Conservation (phyloP, 2,113 vertebrate species). For the Clarias gariepinus region DNA sequence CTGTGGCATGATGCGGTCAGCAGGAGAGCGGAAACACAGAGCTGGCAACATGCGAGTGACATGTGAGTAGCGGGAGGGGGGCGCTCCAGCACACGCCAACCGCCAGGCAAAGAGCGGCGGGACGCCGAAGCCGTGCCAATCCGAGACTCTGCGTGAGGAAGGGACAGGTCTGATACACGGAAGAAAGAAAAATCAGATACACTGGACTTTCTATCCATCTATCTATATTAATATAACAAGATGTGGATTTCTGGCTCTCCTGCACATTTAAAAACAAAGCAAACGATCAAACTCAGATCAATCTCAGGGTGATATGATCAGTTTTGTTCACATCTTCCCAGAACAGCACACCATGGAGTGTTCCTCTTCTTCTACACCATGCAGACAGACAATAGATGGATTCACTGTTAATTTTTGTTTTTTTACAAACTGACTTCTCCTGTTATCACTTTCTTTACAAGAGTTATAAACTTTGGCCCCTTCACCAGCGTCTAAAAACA, state of each 20-base stretch:
- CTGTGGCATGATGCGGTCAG: conserved; percentile 61
- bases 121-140: conserved; percentile 55
- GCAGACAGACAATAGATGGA: no score
- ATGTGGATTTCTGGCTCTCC: neutral
- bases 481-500: no score
- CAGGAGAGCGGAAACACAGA: conserved; percentile 73
- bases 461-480: no score
- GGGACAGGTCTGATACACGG: conserved; percentile 32
- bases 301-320: neutral
- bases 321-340: neutral
- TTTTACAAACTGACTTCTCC: no score
- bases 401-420: no score
- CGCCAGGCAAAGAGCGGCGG: conserved; percentile 62
- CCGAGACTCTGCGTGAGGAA: conserved; percentile 58
- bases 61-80: conserved; percentile 69
- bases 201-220: neutral
- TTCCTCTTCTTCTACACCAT: no score
- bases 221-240: neutral
- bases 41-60: conserved; percentile 73
- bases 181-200: neutral
- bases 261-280: neutral
- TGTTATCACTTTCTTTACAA: no score
- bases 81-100: conserved; percentile 53
- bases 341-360: neutral
- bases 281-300: neutral